Conservation (phyloP, 2,113 vertebrate genomes). For the Pelmatolapia mariae region DNA sequence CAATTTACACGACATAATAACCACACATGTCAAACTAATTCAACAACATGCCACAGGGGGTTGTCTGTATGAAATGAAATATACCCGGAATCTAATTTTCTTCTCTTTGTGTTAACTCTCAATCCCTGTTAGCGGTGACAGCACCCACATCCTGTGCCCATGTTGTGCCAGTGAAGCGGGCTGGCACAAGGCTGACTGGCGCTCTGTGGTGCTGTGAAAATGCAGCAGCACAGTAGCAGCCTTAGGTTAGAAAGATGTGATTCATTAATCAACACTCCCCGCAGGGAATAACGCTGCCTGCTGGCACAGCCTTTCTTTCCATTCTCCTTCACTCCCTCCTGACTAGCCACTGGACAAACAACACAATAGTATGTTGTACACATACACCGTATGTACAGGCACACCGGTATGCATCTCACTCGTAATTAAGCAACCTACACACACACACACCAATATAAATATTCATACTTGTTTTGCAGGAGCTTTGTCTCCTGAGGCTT, state of each 20-base stretch:
- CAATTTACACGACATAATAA: slow-evolving; percentile 33
- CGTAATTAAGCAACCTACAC: slow-evolving; percentile 35
- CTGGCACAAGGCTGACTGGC: slow-evolving; percentile 40
- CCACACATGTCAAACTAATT: slow-evolving; percentile 43
- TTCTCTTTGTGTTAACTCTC: slow-evolving; percentile 2
- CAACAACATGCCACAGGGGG: slow-evolving; percentile 15
- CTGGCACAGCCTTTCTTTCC: slow-evolving; percentile 25
- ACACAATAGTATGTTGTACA: slow-evolving; percentile 23
- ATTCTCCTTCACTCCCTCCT: slow-evolving; percentile 26
- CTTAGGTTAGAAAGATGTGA: slow-evolving; percentile 60
- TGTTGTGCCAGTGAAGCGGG: slow-evolving; percentile 24
- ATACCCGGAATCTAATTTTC: slow-evolving; percentile 20
- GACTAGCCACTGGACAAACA: slow-evolving; percentile 48
- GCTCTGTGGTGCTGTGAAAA: slow-evolving; percentile 46
- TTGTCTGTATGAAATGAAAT: slow-evolving; percentile 25
- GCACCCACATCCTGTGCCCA: slow-evolving; percentile 36
- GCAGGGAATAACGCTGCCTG: slow-evolving; percentile 41
- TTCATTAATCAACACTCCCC: slow-evolving; percentile 69
- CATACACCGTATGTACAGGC: background rate
- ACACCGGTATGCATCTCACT: slow-evolving; percentile 16
- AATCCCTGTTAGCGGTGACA: slow-evolving; percentile 19
- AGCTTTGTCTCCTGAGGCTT: slow-evolving; percentile 52
- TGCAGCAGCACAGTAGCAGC: slow-evolving; percentile 34
- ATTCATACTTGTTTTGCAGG: slow-evolving; percentile 49
- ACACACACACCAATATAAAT: slow-evolving; percentile 33